These are phyloP conservation scores for Amblyopsis hoosieri DNA, from an alignment of 2,797 vertebrate species.

Conservation along the genomic window DNA sequence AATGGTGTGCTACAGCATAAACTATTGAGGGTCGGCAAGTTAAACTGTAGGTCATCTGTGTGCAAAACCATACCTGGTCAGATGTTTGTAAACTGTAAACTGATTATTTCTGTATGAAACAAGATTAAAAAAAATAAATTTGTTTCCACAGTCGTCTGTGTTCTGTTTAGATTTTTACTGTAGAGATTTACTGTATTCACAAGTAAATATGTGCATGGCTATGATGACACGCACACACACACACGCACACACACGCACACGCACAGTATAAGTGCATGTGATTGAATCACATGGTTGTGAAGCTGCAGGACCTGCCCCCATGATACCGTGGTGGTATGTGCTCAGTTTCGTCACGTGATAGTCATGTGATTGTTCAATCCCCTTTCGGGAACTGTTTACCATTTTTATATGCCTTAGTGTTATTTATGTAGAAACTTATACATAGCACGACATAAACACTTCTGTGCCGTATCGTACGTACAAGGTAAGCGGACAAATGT, in stretches of 20 bases:
- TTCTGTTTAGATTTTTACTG: background rate
- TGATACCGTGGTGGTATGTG: no score
- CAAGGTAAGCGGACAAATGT: constrained; percentile 18
- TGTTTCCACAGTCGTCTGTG: constrained; percentile 58
- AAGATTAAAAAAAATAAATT: constrained; percentile 74
- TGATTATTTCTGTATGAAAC: constrained; percentile 72
- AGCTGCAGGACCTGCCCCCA: no score
- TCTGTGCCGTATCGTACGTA: fast-evolving
- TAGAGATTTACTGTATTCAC: no score
- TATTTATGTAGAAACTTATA: background rate
- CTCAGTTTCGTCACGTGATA: constrained; percentile 33
- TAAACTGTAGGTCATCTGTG: constrained; percentile 52
- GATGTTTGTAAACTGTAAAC: constrained; percentile 76
- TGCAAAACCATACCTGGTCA: constrained; percentile 53
- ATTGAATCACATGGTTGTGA: no score
- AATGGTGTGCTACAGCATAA: no score
- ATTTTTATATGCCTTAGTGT: background rate
- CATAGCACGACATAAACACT: background rate
- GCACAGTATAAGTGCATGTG: no score
- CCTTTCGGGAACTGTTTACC: background rate
- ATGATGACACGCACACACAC: background rate
- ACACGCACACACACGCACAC: no score
- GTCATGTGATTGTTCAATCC: constrained; percentile 53
- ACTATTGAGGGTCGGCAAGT: constrained; percentile 15
- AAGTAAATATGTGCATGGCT: no score